These are phyloP conservation scores for Hylaea fasciaria DNA, from an alignment of 2,888 invertebrate genomes.

Conservation along the genomic window DNA sequence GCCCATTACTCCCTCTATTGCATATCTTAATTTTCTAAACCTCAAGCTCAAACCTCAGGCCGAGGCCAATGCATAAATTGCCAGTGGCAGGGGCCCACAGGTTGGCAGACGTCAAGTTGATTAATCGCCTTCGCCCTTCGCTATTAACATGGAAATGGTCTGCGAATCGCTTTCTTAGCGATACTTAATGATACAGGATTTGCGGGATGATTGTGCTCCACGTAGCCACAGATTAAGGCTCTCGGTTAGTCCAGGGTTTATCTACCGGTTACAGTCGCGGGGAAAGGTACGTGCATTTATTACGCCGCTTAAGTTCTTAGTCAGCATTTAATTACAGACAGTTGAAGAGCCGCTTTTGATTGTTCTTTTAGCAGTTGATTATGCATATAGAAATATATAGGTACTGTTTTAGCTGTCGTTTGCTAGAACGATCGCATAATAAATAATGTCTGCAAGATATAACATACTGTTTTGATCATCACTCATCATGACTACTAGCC, in stretches of 20 bases:
- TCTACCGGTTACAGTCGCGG: constrained; percentile 60
- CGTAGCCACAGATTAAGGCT: constrained; percentile 32
- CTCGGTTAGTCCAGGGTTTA: constrained; percentile 44
- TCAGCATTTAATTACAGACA: constrained; percentile 8
- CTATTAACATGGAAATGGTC: constrained; percentile 85
- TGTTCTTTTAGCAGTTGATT: too few species aligned
- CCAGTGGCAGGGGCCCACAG: constrained; percentile 54
- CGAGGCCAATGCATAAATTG: constrained; percentile 81
- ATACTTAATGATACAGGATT: constrained; percentile 83
- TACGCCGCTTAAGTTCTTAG: constrained; percentile 17
- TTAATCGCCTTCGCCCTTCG: constrained; percentile 80
- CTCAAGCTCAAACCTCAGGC: constrained; percentile 54
- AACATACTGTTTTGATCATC: too few species aligned
- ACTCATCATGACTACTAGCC: too few species aligned
- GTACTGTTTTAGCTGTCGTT: too few species aligned
- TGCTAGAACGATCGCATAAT: too few species aligned
- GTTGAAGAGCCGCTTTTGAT: neutral
- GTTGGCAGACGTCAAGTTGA: constrained; percentile 75
- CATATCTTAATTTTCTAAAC: constrained; percentile 49
- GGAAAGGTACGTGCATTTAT: constrained; percentile 5
- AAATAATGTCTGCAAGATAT: too few species aligned
- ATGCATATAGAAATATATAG: too few species aligned
- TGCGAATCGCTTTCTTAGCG: constrained; percentile 83
- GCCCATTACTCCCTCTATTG: constrained; percentile 34
- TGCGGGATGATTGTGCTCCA: constrained; percentile 74